These are phyloP conservation scores for Ornithorhynchus anatinus DNA, from an alignment of 2,113 vertebrate genomes.

Conservation along the genomic window DNA sequence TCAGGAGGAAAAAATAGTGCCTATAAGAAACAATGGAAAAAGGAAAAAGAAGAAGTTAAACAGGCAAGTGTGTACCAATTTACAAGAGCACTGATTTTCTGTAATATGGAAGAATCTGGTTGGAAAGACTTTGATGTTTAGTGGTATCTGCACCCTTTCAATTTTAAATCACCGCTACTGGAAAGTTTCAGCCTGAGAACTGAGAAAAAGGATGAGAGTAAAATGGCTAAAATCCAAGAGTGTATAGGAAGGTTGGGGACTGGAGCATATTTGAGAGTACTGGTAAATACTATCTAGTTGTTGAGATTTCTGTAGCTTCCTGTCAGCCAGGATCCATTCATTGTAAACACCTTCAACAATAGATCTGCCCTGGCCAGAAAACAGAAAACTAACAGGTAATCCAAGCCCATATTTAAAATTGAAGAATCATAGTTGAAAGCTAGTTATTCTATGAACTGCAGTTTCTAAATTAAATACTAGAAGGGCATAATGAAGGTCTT, in stretches of 20 bases:
- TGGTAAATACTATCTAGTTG: neutral
- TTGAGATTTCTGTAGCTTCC: neutral
- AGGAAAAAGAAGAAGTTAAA: conserved; percentile 31
- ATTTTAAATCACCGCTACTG: conserved; percentile 1
- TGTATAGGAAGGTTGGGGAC: neutral
- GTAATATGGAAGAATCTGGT: conserved; percentile 24
- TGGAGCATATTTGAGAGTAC: too few species aligned
- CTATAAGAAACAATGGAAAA: conserved; percentile 8
- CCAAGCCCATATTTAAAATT: too few species aligned
- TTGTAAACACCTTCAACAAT: too few species aligned
- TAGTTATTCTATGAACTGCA: too few species aligned
- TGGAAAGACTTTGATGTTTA: conserved; percentile 13
- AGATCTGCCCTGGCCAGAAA: too few species aligned
- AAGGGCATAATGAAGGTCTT: too few species aligned
- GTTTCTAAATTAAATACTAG: too few species aligned
- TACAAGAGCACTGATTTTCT: conserved; percentile 29
- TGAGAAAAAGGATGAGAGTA: neutral
- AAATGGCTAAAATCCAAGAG: neutral
- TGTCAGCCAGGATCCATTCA: neutral
- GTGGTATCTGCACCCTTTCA: neutral
- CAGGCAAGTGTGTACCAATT: conserved; percentile 27
- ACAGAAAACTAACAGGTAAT: too few species aligned
- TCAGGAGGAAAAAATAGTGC: conserved; percentile 14
- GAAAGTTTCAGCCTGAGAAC: neutral
- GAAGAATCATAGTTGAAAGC: too few species aligned